phyloP scores from a whole-genome alignment of 64 coral and sea anemone genomes.

The Orbicella faveolata region DNA sequence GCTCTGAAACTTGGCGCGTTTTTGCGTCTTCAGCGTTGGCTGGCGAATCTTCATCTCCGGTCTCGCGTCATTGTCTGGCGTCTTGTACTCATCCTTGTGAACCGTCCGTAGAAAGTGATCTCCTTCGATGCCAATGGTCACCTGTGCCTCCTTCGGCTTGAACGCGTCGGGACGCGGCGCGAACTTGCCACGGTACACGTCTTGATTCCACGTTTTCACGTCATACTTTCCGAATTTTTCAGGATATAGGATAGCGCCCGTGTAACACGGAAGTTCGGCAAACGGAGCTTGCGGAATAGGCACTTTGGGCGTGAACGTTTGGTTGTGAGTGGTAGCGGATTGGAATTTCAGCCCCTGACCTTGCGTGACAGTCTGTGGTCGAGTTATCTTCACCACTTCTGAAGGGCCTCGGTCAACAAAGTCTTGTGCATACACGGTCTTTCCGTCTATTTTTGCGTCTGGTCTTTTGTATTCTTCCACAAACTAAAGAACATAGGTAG shows the following conservation, averaged over 20 bases:
- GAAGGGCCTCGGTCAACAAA: slow-evolving; percentile 69
- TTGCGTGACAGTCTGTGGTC: slow-evolving; percentile 66
- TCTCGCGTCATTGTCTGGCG: slow-evolving; percentile 65
- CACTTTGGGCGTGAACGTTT: slow-evolving; percentile 75
- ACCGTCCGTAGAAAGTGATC: slow-evolving; percentile 73
- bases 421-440: slow-evolving; percentile 72
- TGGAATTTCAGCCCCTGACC: slow-evolving; percentile 67
- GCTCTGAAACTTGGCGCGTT: slow-evolving; percentile 77
- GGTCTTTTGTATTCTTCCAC: slow-evolving; percentile 63
- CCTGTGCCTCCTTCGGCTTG: slow-evolving; percentile 48
- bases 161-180: slow-evolving; percentile 57
- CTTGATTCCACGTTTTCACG: slow-evolving; percentile 90
- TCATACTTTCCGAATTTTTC: slow-evolving; percentile 54
- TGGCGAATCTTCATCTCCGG: slow-evolving; percentile 51
- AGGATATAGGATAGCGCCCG: slow-evolving; percentile 91
- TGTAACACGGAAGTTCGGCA: slow-evolving; percentile 80
- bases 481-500: slow-evolving; percentile 34
- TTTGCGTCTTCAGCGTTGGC: slow-evolving; percentile 57
- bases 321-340: slow-evolving; percentile 84
- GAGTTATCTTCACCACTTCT: slow-evolving; percentile 61
- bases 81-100: slow-evolving; percentile 74
- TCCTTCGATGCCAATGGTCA: slow-evolving; percentile 87
- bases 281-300: slow-evolving; percentile 61
- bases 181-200: slow-evolving; percentile 88
- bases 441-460: slow-evolving; percentile 78